Evolutionary conservation across 2,888 invertebrate species (phyloP).

Genomic region (Apodemia zela): DNA sequence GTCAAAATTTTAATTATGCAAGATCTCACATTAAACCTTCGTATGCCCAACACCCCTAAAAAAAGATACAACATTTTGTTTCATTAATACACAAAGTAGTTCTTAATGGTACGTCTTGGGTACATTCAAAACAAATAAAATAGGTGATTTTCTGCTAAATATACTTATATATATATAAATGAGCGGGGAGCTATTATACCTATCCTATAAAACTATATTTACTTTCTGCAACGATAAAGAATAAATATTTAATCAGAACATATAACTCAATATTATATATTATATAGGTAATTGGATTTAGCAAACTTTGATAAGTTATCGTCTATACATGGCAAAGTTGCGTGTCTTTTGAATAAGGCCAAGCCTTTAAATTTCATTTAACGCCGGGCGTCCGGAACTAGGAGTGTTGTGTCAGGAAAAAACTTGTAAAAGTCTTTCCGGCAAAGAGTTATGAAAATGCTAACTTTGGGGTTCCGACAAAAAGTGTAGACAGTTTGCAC

Average conservation of each 20-base stretch:
- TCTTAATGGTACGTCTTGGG: too few species aligned
- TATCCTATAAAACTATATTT: too few species aligned
- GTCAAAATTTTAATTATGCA: too few species aligned
- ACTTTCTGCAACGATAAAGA: neutral
- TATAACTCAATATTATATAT: too few species aligned
- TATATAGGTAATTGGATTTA: slow-evolving; percentile 18
- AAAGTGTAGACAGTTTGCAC: slow-evolving; percentile 55
- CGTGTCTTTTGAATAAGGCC: slow-evolving; percentile 19
- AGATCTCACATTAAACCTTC: too few species aligned
- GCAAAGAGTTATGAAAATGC: slow-evolving; percentile 72
- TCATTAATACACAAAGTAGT: too few species aligned
- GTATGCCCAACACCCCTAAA: too few species aligned
- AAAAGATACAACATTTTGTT: too few species aligned
- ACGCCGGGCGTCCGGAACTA: slow-evolving; percentile 32
- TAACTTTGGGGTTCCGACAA: slow-evolving; percentile 61
- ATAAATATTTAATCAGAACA: neutral
- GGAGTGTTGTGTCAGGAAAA: slow-evolving; percentile 59
- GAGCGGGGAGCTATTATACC: too few species aligned
- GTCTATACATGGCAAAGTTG: slow-evolving; percentile 15
- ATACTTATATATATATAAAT: too few species aligned
- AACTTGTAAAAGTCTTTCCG: slow-evolving; percentile 63
- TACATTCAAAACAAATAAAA: too few species aligned
- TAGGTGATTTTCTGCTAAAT: too few species aligned
- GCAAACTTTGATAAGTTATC: slow-evolving; percentile 11
- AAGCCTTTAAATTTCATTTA: slow-evolving; percentile 37